Evolutionary conservation across 2,113 vertebrate species (phyloP).

Genomic region (Hepsetus odoe): DNA sequence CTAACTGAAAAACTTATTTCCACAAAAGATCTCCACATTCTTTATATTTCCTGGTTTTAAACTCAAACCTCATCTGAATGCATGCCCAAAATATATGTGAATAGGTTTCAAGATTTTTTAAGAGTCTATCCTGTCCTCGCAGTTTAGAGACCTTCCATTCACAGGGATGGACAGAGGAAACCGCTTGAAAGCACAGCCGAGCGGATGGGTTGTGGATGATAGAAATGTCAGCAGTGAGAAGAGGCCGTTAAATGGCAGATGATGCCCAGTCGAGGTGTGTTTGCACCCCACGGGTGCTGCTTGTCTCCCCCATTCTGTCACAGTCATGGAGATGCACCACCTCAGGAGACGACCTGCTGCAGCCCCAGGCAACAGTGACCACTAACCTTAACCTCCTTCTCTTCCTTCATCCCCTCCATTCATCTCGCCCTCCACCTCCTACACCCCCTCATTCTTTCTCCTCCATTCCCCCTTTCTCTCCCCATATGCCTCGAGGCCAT

Average conservation of each 20-base stretch:
- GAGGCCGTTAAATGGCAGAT: conserved; percentile 44
- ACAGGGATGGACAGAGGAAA: neutral
- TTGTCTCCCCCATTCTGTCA: conserved; percentile 84
- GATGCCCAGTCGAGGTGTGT: conserved; percentile 36
- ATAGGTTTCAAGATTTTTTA: no score
- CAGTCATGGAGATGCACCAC: conserved; percentile 76
- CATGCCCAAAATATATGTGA: no score
- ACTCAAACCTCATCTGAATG: no score
- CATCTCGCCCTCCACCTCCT: neutral
- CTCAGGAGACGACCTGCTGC: conserved; percentile 69
- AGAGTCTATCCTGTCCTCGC: neutral
- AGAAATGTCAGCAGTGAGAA: conserved; percentile 79
- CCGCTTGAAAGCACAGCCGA: conserved; percentile 39
- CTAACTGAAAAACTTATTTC: no score
- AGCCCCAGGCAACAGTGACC: conserved; percentile 15
- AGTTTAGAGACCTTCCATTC: neutral
- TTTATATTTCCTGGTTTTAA: no score
- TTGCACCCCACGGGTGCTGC: conserved; percentile 72
- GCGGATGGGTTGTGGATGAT: conserved; percentile 60
- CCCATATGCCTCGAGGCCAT: conserved; percentile 19
- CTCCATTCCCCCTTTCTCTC: neutral
- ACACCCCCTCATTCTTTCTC: neutral
- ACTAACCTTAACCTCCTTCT: conserved; percentile 12
- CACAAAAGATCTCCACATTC: no score
- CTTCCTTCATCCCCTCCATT: neutral